Percentiles rank a stretch among this genome's conserved stretches.
Conservation (phyloP, 2,888 invertebrate species). For the Tenthredo amoena region DNA sequence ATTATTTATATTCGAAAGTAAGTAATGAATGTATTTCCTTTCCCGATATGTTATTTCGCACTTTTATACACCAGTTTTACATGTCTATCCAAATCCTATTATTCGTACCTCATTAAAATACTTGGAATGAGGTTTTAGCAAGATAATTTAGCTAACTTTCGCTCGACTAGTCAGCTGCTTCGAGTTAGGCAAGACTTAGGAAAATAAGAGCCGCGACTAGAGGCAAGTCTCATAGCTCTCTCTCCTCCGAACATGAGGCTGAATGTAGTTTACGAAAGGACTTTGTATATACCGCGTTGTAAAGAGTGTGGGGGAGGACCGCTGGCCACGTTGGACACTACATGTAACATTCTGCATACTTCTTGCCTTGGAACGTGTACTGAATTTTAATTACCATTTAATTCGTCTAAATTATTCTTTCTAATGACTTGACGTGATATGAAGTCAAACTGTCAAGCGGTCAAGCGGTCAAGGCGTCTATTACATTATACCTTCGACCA, state of each 20-base stretch:
- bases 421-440: conserved; percentile 28
- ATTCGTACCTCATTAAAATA: not conserved
- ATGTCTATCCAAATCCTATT: not conserved
- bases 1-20: not conserved
- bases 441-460: conserved; percentile 13
- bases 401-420: conserved; percentile 34
- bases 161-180: not conserved
- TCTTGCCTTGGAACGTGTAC: conserved; percentile 15
- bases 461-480: conserved; percentile 23
- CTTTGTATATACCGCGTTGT: not conserved
- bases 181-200: not conserved
- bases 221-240: not conserved
- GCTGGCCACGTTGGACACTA: not conserved
- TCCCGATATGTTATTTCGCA: not conserved
- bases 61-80: conserved; percentile 6
- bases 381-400: conserved; percentile 39
- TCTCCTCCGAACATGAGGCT: not conserved
- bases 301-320: conserved; percentile 11
- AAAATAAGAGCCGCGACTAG: not conserved
- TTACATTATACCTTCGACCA: not conserved
- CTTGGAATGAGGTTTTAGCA: not conserved
- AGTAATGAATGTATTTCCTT: not conserved
- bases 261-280: not conserved
- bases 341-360: not conserved
- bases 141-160: conserved; percentile 9